Percentiles rank a stretch among this genome's conserved stretches.
phyloP scores from a whole-genome alignment of 1,140 invertebrate genomes.

The Asbolus verrucosus region DNA sequence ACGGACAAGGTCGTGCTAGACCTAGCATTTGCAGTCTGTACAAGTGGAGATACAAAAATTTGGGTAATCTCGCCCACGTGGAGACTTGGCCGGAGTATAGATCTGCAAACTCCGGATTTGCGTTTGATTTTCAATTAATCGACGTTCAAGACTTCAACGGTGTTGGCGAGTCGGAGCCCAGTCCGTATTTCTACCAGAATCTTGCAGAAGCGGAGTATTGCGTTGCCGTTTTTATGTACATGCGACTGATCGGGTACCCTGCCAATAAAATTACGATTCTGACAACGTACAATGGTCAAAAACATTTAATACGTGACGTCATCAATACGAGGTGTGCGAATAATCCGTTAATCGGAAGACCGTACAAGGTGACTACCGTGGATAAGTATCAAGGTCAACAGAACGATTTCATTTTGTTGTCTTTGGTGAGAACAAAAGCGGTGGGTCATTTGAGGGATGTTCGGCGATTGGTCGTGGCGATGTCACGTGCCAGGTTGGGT shows the following conservation, averaged over 20 bases:
- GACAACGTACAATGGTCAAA: slow-evolving; percentile 99
- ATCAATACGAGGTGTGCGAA: slow-evolving; percentile 93
- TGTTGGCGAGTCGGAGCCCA: slow-evolving; percentile 96
- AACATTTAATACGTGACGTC: slow-evolving; percentile 96
- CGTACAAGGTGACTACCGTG: slow-evolving; percentile 96
- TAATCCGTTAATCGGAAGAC: slow-evolving; percentile 96
- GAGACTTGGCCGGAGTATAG: slow-evolving; percentile 85
- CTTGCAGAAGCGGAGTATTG: slow-evolving; percentile 98
- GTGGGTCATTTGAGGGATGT: slow-evolving; percentile 98
- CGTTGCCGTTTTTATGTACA: slow-evolving; percentile 98
- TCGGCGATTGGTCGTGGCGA: slow-evolving; percentile 95
- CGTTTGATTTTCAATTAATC: slow-evolving; percentile 94
- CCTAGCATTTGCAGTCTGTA: slow-evolving; percentile 94
- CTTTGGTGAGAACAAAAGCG: slow-evolving; percentile 93
- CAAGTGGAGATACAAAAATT: slow-evolving; percentile 97
- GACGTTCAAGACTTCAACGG: slow-evolving; percentile 98
- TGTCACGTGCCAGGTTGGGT: slow-evolving; percentile 97
- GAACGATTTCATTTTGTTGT: slow-evolving; percentile 98
- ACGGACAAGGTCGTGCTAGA: slow-evolving; percentile 96
- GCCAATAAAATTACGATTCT: slow-evolving; percentile 98
- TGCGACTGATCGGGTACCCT: slow-evolving; percentile 97
- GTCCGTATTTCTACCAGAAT: slow-evolving; percentile 99
- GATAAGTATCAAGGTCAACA: slow-evolving; percentile 99
- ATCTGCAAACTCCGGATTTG: slow-evolving; percentile 91
- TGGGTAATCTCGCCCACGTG: slow-evolving; percentile 94